Evolutionary conservation across 2,113 vertebrate genomes (phyloP), one percentile per base, ranked within the genome.

Genomic region (Glaucidium brasilianum): DNA sequence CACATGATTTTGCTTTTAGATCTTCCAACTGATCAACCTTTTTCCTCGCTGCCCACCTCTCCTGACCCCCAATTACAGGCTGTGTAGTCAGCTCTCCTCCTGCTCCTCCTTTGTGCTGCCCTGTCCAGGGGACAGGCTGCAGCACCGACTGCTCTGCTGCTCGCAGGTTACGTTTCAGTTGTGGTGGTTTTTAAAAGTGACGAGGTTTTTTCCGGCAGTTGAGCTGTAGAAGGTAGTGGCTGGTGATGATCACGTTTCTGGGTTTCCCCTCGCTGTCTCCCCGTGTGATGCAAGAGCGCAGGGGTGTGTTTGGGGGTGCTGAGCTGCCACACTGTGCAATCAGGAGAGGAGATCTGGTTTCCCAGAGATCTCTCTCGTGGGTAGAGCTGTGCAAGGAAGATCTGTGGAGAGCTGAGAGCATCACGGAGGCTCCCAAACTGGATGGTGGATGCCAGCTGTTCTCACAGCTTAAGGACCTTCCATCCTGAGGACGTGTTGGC

Each of bases 231-330:
- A 55, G 27, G 20, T 58, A 37, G 52, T 13, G 45, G 50, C 47
- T 25, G 50, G 34, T 25, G 30, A 17, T 1, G 5, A 16, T 35
- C 30, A 11, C 2, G 1, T 15, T 58, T 25, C 34, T 41, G 27
- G 39, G 27, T 27, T 59, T 30, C 39, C 7, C 20, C 22, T 63
- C 4, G 2, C 22, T 62, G 49, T 14, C 37, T 39, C 9, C 18
- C 15, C 2, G 2, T 13, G 74, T 27, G 80, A 39, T 5, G 2
- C 17, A 4, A n/a, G 26, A 15, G 21, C 4, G 1, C 4, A 5
- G 41, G 84, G 15, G 19, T 7, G 9, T 25, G 20, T 53, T 72
- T 14, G 10, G 12, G 29, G 39, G 10, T 49, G 75, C 50, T 53
- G 63, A 77, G 6, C 56, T 37, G 21, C 41, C 22, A 5, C 5